Percentiles rank a stretch among this genome's conserved stretches.
Conservation (phyloP, 2,888 invertebrate species). For the Catocala nupta region DNA sequence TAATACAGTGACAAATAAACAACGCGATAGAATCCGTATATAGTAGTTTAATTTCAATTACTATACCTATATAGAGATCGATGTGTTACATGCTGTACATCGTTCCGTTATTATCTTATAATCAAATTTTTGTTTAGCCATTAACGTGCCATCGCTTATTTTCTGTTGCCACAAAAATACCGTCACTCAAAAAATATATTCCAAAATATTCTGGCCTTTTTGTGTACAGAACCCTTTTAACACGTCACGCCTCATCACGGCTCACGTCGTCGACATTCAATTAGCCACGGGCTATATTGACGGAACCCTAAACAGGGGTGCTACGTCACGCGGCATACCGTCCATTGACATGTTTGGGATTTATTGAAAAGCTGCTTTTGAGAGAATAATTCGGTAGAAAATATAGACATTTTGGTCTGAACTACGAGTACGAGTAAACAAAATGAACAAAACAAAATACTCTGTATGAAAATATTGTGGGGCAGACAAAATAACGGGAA, state of each 20-base stretch:
- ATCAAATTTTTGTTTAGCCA: too few relatives aligned
- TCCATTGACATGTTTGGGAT: conserved; percentile 34
- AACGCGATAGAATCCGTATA: too few relatives aligned
- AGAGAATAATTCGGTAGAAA: conserved; percentile 2
- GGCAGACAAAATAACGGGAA: too few relatives aligned
- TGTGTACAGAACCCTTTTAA: conserved; percentile 49
- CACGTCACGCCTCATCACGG: conserved; percentile 57
- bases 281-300: conserved; percentile 56
- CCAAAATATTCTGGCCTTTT: conserved; percentile 2
- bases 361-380: conserved; percentile 31
- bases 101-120: too few relatives aligned
- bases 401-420: background rate
- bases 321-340: conserved; percentile 29
- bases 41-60: too few relatives aligned
- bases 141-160: too few relatives aligned
- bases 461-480: too few relatives aligned
- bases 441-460: too few relatives aligned
- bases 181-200: background rate
- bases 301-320: conserved; percentile 45
- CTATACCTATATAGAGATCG: too few relatives aligned
- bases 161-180: background rate
- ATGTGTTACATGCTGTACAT: too few relatives aligned
- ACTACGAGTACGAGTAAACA: too few relatives aligned
- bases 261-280: conserved; percentile 62
- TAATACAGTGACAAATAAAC: too few relatives aligned